phyloP scores from a whole-genome alignment of 2,113 vertebrate species.

The Platysteira castanea region DNA sequence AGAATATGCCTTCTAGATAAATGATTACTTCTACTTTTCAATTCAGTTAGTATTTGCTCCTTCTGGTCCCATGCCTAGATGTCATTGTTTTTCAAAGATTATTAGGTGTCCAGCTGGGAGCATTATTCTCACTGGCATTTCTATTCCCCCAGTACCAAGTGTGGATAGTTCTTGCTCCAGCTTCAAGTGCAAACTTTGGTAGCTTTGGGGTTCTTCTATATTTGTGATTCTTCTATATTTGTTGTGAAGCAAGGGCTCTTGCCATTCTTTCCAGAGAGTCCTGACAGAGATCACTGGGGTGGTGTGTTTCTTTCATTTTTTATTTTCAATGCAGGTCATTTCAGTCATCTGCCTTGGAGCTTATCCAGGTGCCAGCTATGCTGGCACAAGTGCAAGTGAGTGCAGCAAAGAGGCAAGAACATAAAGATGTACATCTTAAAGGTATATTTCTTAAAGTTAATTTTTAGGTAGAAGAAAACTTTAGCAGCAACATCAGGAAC shows the following conservation, averaged over 20 bases:
- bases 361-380: not conserved
- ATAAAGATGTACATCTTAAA: not conserved
- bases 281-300: not conserved
- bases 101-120: not conserved
- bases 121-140: not conserved
- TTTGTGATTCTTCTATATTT: not conserved
- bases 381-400: not conserved
- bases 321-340: not conserved
- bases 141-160: not conserved
- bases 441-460: not conserved
- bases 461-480: not conserved
- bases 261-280: not conserved
- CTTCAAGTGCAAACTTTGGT: not conserved
- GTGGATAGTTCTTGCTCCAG: not conserved
- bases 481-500: not conserved
- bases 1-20: not conserved
- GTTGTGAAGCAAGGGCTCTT: not conserved
- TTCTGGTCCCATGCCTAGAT: not conserved
- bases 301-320: not conserved
- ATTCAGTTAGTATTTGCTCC: not conserved
- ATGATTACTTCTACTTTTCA: not conserved
- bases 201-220: not conserved
- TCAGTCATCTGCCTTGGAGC: not conserved
- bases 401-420: not conserved
- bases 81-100: not conserved